Base-by-base conservation (phyloP, 2,888 invertebrate species). In the Mechanitis messenoides region DNA sequence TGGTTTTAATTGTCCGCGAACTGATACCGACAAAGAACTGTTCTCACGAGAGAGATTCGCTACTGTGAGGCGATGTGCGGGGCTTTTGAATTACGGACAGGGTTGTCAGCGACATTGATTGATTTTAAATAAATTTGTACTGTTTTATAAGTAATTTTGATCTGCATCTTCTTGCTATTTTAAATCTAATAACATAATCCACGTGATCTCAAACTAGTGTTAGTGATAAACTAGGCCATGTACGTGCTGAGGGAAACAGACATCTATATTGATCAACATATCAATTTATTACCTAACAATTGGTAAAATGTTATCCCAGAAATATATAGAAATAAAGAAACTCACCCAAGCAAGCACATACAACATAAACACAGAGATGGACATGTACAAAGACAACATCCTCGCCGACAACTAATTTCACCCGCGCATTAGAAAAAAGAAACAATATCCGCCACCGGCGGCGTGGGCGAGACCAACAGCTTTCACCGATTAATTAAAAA, bases 301-400 rank as follows among this genome's bases (percentile, higher is more conserved):
- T 1, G 35, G 6, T 11, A 42, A 9, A 42, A 42, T 42, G 31
- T 2, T 28, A 31, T 20, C n/a, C 3, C 28, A 3, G 3, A 1
- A 9, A 7, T 31, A 9, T 50, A 31, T 33, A n/a, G 53, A 60
- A 55, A 38, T 31, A 60, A 38, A 35, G 38, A 47, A 38, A 78
- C 80, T 79, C 71, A 77, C 74, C 75, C 75, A 75, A 53, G 78
- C 75, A 35, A 79, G 55, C 59, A 78, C 67, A 69, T 81, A 81
- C 54, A 81, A 69, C 60, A 68, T 66, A 12, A 74, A 62, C 60
- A 80, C 77, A 7, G 68, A 62, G 35, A 74, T 42, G 42, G 71
- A 70, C 69, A 72, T 69, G 55, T 72, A 69, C n/a, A 78, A 62
- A 55, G 75, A 69, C 46, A 75, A 65, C 75, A 76, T 75, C 58